A percentile compares a stretch with the other conserved stretches of the same genome.
phyloP scores from a whole-genome alignment of 2,888 invertebrate species.

The Erebia aethiops region DNA sequence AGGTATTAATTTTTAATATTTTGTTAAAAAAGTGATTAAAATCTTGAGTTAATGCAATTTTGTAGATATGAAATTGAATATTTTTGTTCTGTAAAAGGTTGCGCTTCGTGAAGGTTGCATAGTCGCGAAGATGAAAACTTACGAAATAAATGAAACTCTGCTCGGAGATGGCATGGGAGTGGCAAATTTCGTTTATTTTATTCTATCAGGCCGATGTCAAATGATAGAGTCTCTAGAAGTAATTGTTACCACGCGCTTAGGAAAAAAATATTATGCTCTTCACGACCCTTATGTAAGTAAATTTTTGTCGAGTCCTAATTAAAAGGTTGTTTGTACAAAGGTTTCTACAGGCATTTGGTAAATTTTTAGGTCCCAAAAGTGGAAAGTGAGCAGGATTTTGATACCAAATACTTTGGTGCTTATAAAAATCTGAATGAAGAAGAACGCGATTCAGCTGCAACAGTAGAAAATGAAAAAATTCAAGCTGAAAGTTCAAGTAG shows the following conservation, averaged over 20 bases:
- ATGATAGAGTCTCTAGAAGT: slow-evolving; percentile 83
- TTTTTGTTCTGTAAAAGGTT: slow-evolving; percentile 53
- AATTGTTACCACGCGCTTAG: slow-evolving; percentile 56
- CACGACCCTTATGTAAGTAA: slow-evolving; percentile 72
- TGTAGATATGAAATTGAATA: neutral
- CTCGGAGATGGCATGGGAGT: slow-evolving; percentile 79
- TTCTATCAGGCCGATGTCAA: slow-evolving; percentile 83
- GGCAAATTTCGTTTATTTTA: slow-evolving; percentile 79
- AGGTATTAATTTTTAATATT: slow-evolving; percentile 45
- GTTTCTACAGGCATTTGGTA: neutral
- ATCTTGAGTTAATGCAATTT: neutral
- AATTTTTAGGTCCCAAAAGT: slow-evolving; percentile 47
- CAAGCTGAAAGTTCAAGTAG: slow-evolving; percentile 18
- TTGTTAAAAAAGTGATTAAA: neutral
- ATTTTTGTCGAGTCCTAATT: neutral
- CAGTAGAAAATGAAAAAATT: slow-evolving; percentile 32
- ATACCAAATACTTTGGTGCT: slow-evolving; percentile 70
- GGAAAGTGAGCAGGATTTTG: slow-evolving; percentile 73
- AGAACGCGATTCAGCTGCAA: slow-evolving; percentile 35
- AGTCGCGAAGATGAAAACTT: slow-evolving; percentile 84
- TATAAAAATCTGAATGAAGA: slow-evolving; percentile 58
- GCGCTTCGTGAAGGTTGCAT: slow-evolving; percentile 86
- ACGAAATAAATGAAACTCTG: slow-evolving; percentile 79
- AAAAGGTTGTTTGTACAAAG: too few species aligned
- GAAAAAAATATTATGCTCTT: slow-evolving; percentile 69